phyloP scores from a whole-genome alignment of 2,797 vertebrate genomes.

The Microhierax caerulescens region DNA sequence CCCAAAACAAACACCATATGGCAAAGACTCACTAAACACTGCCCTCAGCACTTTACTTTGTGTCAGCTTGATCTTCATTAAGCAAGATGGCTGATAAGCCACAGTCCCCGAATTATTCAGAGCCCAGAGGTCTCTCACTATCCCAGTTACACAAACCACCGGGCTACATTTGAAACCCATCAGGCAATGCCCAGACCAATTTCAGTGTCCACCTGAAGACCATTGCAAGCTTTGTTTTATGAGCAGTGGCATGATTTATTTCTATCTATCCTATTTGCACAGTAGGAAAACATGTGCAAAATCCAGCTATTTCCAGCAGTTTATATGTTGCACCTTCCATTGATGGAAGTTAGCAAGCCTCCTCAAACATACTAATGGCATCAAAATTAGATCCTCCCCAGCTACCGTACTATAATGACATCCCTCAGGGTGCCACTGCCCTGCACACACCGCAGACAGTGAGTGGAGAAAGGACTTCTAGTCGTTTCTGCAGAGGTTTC shows the following conservation, averaged over 20 bases:
- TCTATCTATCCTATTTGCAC: neutral
- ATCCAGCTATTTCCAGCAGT: neutral
- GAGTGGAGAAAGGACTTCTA: neutral
- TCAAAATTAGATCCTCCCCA: neutral
- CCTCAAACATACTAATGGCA: neutral
- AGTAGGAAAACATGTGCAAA: neutral
- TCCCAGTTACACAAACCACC: neutral
- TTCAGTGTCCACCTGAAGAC: neutral
- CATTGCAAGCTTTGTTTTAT: neutral
- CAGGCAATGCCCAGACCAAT: fast-evolving
- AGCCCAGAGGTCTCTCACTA: neutral
- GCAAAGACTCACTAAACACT: neutral
- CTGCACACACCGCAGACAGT: neutral
- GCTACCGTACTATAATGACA: neutral
- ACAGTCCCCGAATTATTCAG: neutral
- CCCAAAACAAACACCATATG: neutral
- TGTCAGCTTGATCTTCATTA: neutral
- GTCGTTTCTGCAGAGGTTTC: neutral
- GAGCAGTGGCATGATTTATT: neutral
- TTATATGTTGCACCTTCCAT: neutral
- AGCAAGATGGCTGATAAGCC: neutral
- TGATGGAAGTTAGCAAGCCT: neutral
- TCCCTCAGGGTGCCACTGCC: neutral
- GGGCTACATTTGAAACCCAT: fast-evolving
- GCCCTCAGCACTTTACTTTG: neutral